Conservation (phyloP, 2,888 invertebrate genomes). For the Imbricaverruca yamaguchii region DNA sequence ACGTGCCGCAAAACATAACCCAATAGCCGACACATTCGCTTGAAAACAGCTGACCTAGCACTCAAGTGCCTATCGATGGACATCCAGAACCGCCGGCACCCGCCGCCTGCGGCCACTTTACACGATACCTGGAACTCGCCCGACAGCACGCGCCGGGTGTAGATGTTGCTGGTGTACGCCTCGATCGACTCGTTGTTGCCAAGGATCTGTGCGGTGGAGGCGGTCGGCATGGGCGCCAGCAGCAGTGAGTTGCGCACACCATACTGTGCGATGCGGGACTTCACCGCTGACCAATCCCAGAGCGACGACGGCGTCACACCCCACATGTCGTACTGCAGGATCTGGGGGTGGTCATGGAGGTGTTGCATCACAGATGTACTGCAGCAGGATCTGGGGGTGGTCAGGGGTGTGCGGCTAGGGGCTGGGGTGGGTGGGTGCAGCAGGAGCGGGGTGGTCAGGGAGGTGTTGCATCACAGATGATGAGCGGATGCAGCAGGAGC, state of each 20-base stretch:
- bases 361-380: too few species aligned
- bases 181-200: constrained; percentile 99
- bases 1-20: too few species aligned
- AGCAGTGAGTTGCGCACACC: constrained; percentile 90
- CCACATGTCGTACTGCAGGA: constrained; percentile 98
- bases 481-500: constrained; percentile 48
- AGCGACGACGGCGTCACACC: constrained; percentile 71
- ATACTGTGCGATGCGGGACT: constrained; percentile 72
- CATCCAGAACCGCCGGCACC: too few species aligned
- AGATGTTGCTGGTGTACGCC: constrained; percentile 96
- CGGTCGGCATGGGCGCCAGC: constrained; percentile 97
- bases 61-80: too few species aligned
- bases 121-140: constrained; percentile 70
- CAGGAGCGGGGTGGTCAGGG: too few species aligned
- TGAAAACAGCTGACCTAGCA: too few species aligned
- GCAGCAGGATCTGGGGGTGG: too few species aligned
- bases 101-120: too few species aligned
- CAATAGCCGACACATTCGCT: too few species aligned
- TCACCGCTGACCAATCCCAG: constrained; percentile 82
- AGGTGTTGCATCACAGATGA: constrained; percentile 90
- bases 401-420: too few species aligned
- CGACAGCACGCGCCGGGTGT: constrained; percentile 76
- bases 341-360: constrained; percentile 43
- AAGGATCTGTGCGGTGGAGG: constrained; percentile 96
- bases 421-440: too few species aligned